A percentile compares a stretch with the other conserved stretches of the same genome.
Evolutionary conservation across 2,888 invertebrate species (phyloP).

Genomic region (Leucozona laternaria): DNA sequence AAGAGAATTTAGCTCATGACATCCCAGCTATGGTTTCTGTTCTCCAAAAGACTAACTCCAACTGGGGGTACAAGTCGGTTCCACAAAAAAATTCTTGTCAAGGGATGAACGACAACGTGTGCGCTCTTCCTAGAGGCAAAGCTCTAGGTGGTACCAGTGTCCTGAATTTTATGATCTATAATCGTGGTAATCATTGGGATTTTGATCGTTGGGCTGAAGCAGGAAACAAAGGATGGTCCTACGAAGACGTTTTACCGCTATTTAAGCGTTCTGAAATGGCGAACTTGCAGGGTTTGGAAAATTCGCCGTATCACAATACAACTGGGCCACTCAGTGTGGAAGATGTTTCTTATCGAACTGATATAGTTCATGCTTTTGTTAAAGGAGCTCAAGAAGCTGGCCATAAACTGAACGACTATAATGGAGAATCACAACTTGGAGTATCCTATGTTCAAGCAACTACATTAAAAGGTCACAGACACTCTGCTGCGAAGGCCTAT

Average conservation of each 20-base stretch:
- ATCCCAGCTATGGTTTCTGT: slow-evolving; percentile 42
- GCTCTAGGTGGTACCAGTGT: slow-evolving; percentile 85
- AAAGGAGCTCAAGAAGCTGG: slow-evolving; percentile 86
- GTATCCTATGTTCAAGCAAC: slow-evolving; percentile 86
- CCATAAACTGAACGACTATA: slow-evolving; percentile 86
- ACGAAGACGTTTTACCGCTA: slow-evolving; percentile 85
- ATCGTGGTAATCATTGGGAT: slow-evolving; percentile 87
- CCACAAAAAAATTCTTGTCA: slow-evolving; percentile 86
- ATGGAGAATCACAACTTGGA: slow-evolving; percentile 85
- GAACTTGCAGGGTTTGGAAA: slow-evolving; percentile 83
- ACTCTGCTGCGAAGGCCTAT: slow-evolving; percentile 85
- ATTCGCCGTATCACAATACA: slow-evolving; percentile 84
- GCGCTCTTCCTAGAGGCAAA: slow-evolving; percentile 84
- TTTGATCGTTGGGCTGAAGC: slow-evolving; percentile 87
- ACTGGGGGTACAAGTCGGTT: slow-evolving; percentile 88
- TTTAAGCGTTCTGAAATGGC: slow-evolving; percentile 86
- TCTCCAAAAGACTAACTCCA: slow-evolving; percentile 82
- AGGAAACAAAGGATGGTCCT: slow-evolving; percentile 89
- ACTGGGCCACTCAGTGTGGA: slow-evolving; percentile 86
- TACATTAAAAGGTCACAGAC: slow-evolving; percentile 84
- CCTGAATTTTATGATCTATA: slow-evolving; percentile 87
- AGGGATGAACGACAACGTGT: slow-evolving; percentile 81
- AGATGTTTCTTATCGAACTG: slow-evolving; percentile 84
- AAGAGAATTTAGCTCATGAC: slow-evolving; percentile 1
- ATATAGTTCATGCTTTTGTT: slow-evolving; percentile 86